Evolutionary conservation across 2,113 vertebrate genomes (phyloP).

Genomic region (Butastur rufipennis): DNA sequence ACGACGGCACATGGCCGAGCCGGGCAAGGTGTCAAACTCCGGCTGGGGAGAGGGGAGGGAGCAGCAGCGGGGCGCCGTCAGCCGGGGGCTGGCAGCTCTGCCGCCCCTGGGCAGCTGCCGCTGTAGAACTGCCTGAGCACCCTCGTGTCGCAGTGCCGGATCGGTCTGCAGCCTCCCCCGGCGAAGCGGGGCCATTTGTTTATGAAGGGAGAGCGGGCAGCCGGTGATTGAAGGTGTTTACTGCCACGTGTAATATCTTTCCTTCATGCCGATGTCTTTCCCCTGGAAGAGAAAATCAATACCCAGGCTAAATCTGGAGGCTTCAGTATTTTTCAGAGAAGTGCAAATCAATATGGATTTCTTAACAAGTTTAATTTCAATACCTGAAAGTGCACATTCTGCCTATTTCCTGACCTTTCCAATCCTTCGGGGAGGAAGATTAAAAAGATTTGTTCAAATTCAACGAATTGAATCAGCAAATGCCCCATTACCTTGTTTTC

Average conservation of each 20-base stretch:
- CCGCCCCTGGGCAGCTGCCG: background rate
- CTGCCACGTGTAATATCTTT: constrained; percentile 10
- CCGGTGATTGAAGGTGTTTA: constrained; percentile 29
- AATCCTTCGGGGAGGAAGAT: background rate
- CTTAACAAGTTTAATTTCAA: constrained; percentile 64
- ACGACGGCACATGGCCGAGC: rapidly evolving
- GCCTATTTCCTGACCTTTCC: constrained; percentile 41
- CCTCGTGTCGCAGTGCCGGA: background rate
- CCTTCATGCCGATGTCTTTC: constrained; percentile 3
- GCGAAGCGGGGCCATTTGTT: background rate
- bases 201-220: background rate
- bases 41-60: background rate
- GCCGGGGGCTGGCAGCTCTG: background rate
- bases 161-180: background rate
- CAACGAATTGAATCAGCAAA: constrained; percentile 25
- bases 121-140: too few relatives aligned
- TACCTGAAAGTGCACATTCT: constrained; percentile 40
- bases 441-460: constrained; percentile 33
- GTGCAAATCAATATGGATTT: constrained; percentile 62
- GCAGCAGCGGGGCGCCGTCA: rapidly evolving
- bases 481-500: constrained; percentile 36
- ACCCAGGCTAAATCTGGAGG: constrained; percentile 31
- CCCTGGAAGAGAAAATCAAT: constrained; percentile 58
- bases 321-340: constrained; percentile 50
- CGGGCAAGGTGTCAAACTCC: rapidly evolving